Evolutionary conservation across 2,113 vertebrate species (phyloP).

Genomic region (Cheirogaleus medius): DNA sequence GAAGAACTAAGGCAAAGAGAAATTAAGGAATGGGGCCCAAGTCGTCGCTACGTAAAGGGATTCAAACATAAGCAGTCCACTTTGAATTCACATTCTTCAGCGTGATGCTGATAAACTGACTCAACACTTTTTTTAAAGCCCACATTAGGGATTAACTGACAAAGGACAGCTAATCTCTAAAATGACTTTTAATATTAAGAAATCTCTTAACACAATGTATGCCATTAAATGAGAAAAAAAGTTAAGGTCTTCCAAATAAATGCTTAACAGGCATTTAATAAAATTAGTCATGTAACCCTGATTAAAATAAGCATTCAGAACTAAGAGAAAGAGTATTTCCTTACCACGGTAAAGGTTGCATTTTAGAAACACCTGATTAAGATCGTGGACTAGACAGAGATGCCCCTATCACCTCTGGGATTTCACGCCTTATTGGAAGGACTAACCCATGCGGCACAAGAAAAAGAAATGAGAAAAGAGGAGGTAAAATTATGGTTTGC

Average conservation of each 20-base stretch:
- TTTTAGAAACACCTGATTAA: slow-evolving; percentile 46
- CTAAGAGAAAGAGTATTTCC: neutral
- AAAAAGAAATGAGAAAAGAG: neutral
- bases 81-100: neutral
- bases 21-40: neutral
- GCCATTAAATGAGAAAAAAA: slow-evolving; percentile 41
- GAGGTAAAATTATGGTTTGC: neutral
- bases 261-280: slow-evolving; percentile 62
- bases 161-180: slow-evolving; percentile 63
- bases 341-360: neutral
- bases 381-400: neutral
- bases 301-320: slow-evolving; percentile 46
- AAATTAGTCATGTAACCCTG: slow-evolving; percentile 56
- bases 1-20: slow-evolving; percentile 10
- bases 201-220: slow-evolving; percentile 54
- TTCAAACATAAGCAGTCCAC: neutral
- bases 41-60: neutral
- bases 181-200: slow-evolving; percentile 66
- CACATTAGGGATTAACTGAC: slow-evolving; percentile 55
- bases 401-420: neutral
- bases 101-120: neutral
- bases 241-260: slow-evolving; percentile 53
- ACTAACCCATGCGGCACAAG: neutral
- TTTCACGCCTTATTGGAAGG: slow-evolving; percentile 7
- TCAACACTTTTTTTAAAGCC: slow-evolving; percentile 39